A percentile compares a stretch with the other conserved stretches of the same genome.
phyloP scores from a whole-genome alignment of 2,888 invertebrate species.

The Agrochola litura region DNA sequence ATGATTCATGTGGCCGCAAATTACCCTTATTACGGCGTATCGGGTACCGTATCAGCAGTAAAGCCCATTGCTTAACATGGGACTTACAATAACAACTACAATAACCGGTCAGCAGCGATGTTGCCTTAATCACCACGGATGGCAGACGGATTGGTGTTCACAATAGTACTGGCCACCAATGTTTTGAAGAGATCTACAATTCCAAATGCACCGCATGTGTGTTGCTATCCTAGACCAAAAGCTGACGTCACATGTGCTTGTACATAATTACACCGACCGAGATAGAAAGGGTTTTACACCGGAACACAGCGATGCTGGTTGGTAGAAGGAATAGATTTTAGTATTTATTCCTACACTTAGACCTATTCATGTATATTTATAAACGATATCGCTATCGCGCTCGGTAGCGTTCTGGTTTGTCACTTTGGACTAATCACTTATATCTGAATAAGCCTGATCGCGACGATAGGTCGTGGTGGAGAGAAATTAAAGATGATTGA shows the following conservation, averaged over 20 bases:
- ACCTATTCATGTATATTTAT: too few relatives aligned
- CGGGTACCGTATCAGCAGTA: slow-evolving; percentile 7
- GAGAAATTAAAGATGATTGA: too few relatives aligned
- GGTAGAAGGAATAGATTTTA: neutral
- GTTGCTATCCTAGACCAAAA: neutral
- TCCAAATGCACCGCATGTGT: neutral
- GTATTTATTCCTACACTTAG: neutral
- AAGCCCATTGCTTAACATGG: neutral
- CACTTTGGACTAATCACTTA: too few relatives aligned
- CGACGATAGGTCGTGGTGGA: too few relatives aligned
- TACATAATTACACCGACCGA: neutral
- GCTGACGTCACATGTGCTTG: neutral
- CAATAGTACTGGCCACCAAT: neutral
- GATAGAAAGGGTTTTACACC: neutral
- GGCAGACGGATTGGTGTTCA: neutral
- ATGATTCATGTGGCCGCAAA: slow-evolving; percentile 51
- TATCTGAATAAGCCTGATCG: too few relatives aligned
- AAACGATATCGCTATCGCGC: too few relatives aligned
- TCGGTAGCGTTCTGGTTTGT: too few relatives aligned
- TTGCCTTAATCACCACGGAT: neutral
- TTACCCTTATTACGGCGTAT: slow-evolving; percentile 28
- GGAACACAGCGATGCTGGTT: neutral
- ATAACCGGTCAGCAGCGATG: neutral
- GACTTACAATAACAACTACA: neutral
- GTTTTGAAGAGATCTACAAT: neutral